Evolutionary conservation across 1,140 invertebrate genomes (phyloP), one percentile per base, ranked within the genome.

Genomic region (Hyles euphorbiae): DNA sequence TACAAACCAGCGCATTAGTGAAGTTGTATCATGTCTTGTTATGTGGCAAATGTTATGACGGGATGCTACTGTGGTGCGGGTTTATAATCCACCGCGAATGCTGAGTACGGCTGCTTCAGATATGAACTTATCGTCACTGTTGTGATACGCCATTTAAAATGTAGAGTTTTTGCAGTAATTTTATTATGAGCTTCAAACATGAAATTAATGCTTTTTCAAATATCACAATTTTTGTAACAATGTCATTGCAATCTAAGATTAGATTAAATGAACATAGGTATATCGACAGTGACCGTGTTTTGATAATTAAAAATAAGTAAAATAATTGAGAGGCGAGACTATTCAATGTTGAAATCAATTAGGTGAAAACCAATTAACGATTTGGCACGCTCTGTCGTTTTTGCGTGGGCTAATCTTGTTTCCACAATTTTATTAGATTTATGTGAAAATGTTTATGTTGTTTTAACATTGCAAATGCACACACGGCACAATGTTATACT

Each of bases 31-130:
- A 12, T 54, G 34, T 69, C 63, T 68, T 55, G 68, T 68, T 66
- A 65, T 58, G 57, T 58, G 53, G 63, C 57, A 63, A 69, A 74
- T 72, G 65, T 76, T 68, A 49, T 70, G 63, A 66, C 58, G 54
- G 46, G 58, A 8, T 22, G 56, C 56, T 51, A 57, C 56, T 56
- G 61, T 60, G 43, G 44, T 36, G 47, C 33, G 11, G 32, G 52
- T n/a, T 57, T 47, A 36, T 60, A 53, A 53, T 47, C 44, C 32
- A 33, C 47, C 43, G 34, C 55, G 22, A 52, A 52, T 40, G 34
- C 9, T 22, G 34, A 11, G 32, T 49, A 49, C 47, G 56, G 46
- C 53, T 46, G 46, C 44, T 48, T 50, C 22, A 53, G 36, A 40
- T 40, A 5, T 40, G 36, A 40, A 40, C 4, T 40, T 40, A 40